These are phyloP conservation scores for Podargus strigoides DNA, from an alignment of 2,797 vertebrate species.

Conservation along the genomic window DNA sequence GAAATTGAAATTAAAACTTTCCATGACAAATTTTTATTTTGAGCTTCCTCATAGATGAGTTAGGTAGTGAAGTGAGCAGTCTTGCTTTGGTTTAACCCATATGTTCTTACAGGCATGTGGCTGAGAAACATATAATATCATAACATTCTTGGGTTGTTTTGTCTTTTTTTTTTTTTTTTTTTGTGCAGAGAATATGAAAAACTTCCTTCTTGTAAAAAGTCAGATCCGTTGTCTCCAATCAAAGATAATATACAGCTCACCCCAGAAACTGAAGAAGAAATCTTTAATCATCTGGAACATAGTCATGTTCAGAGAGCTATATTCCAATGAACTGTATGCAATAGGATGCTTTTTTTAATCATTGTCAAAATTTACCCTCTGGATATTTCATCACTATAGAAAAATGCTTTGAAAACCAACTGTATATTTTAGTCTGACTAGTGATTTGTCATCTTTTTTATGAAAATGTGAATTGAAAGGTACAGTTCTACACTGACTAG, in stretches of 20 bases:
- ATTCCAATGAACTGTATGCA: slow-evolving; percentile 61
- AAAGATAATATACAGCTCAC: slow-evolving; percentile 80
- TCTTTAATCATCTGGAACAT: slow-evolving; percentile 58
- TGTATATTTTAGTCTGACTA: background rate
- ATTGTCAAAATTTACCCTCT: background rate
- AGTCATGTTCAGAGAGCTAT: slow-evolving; percentile 69
- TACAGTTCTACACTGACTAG: background rate
- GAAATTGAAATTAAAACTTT: background rate
- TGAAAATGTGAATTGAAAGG: background rate
- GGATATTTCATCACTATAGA: background rate
- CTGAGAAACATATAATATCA: background rate
- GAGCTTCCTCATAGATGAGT: background rate
- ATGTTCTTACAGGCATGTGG: background rate
- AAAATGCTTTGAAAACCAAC: slow-evolving; percentile 27
- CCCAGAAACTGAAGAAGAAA: slow-evolving; percentile 69
- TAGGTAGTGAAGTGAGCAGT: background rate
- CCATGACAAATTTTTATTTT: background rate
- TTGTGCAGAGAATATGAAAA: slow-evolving; percentile 80
- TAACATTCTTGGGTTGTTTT: background rate
- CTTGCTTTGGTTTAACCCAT: background rate
- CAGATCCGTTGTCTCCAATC: slow-evolving; percentile 80
- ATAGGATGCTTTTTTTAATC: background rate
- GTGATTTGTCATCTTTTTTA: background rate
- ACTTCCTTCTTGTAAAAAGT: slow-evolving; percentile 72
- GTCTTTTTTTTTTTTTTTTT: background rate